Conservation (phyloP, 1,140 invertebrate genomes). For the Cydia pomonella region DNA sequence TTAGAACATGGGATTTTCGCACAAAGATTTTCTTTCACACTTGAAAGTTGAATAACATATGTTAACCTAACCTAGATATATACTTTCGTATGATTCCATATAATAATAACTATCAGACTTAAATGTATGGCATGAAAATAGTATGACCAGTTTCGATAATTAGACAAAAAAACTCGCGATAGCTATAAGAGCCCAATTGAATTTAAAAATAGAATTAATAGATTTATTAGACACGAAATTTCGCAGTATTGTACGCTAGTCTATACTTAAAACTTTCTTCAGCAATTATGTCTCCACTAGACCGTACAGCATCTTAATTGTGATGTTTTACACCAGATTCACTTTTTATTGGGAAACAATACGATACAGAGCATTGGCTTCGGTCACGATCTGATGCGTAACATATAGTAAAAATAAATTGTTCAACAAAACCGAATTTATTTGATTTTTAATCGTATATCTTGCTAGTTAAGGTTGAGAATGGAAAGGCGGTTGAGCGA, state of each 20-base stretch:
- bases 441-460: neutral
- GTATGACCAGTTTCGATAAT: no score
- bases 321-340: neutral
- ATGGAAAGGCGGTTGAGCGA: neutral
- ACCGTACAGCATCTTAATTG: constrained; percentile 13
- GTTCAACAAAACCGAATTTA: neutral
- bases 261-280: constrained; percentile 11
- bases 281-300: constrained; percentile 1
- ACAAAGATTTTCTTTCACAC: neutral
- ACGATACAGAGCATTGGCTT: neutral
- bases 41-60: no score
- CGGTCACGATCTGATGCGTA: constrained; percentile 10
- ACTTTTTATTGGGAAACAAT: neutral
- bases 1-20: neutral
- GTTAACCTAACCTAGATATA: no score
- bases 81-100: no score
- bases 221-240: neutral
- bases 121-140: no score
- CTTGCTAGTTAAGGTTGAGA: neutral
- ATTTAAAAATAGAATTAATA: no score
- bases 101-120: no score
- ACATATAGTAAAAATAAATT: constrained; percentile 19
- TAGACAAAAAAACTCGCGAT: no score
- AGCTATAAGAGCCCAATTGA: no score
- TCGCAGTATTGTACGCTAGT: neutral